Percentiles rank a stretch among this genome's conserved stretches.
These are phyloP conservation scores for Rotaria magnacalcarata DNA, from an alignment of 2,888 invertebrate species.

Conservation along the genomic window DNA sequence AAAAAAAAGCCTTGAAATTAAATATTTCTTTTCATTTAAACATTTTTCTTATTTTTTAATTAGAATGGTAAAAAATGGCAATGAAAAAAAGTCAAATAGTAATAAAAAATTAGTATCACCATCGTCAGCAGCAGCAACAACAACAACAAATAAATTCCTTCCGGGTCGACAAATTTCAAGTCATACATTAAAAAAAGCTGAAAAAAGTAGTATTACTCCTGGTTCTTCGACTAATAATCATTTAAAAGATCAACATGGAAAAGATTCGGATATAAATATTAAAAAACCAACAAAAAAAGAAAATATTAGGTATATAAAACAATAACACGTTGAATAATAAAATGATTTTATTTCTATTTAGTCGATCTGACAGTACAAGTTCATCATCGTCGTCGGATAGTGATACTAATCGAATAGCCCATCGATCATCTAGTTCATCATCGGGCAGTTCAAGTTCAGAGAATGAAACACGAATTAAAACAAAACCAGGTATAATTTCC, in stretches of 20 bases:
- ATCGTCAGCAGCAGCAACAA: not conserved
- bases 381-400: slow-evolving; percentile 25
- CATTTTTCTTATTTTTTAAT: not conserved
- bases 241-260: not conserved
- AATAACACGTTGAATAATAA: too few relatives aligned
- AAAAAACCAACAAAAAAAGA: not conserved
- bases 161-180: slow-evolving; percentile 45
- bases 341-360: not conserved
- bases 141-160: slow-evolving; percentile 37
- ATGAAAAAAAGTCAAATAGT: not conserved
- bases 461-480: not conserved
- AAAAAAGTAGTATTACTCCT: not conserved
- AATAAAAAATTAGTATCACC: not conserved
- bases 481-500: not conserved
- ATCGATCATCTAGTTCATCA: slow-evolving; percentile 27
- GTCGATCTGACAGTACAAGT: slow-evolving; percentile 34
- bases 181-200: slow-evolving; percentile 42
- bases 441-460: slow-evolving; percentile 28
- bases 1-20: too few relatives aligned
- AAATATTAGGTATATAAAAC: not conserved
- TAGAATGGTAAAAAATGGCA: slow-evolving; percentile 12
- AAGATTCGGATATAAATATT: not conserved
- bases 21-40: too few relatives aligned
- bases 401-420: not conserved
- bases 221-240: not conserved